Percentiles rank a stretch among this genome's conserved stretches.
Evolutionary conservation across 2,797 vertebrate species (phyloP).

Genomic region (Acanthopagrus latus): DNA sequence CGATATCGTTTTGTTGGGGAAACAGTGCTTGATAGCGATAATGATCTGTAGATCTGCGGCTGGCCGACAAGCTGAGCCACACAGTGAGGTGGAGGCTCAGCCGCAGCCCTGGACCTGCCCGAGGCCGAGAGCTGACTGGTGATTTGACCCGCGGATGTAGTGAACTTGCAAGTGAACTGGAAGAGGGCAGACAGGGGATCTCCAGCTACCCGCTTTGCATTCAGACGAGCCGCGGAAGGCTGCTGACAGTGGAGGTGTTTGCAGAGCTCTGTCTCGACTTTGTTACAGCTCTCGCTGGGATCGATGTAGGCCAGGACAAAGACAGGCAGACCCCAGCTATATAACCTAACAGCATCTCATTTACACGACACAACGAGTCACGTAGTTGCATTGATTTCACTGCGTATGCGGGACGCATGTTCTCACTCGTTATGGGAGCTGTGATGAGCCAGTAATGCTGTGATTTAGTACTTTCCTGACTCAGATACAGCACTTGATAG

Average conservation of each 20-base stretch:
- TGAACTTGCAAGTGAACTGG: conserved; percentile 61
- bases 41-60: conserved; percentile 72
- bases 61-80: conserved; percentile 55
- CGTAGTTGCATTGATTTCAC: conserved; percentile 67
- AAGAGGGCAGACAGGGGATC: conserved; percentile 35
- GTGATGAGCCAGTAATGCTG: conserved; percentile 49
- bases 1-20: conserved; percentile 73
- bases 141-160: conserved; percentile 55
- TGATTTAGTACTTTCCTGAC: conserved; percentile 34
- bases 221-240: conserved; percentile 43
- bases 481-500: conserved; percentile 2
- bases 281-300: conserved; percentile 56
- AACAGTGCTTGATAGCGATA: conserved; percentile 76
- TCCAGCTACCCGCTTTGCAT: conserved; percentile 48
- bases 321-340: conserved; percentile 46
- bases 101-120: conserved; percentile 16
- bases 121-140: conserved; percentile 26
- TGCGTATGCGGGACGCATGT: conserved; percentile 62
- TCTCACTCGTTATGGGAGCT: conserved; percentile 42
- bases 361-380: conserved; percentile 54
- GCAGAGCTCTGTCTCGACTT: conserved; percentile 49
- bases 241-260: conserved; percentile 50
- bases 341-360: conserved; percentile 56
- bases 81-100: conserved; percentile 44
- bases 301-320: conserved; percentile 68